Conservation (phyloP, 2,888 invertebrate genomes). For the Ectemnius continuus region DNA sequence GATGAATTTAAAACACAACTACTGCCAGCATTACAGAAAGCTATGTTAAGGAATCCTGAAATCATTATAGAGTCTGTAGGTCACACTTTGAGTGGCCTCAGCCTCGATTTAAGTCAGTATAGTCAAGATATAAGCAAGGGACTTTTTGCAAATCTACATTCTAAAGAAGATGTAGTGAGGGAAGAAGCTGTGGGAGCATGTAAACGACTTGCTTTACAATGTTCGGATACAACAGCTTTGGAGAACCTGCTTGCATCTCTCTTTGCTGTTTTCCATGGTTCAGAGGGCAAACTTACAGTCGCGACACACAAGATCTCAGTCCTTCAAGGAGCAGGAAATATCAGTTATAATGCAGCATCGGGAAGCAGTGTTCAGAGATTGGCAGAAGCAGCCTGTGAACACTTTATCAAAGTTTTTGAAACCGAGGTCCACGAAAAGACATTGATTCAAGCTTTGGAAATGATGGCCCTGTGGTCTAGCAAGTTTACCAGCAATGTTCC, state of each 20-base stretch:
- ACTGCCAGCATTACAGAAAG: conserved; percentile 92
- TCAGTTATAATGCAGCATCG: conserved; percentile 85
- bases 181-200: conserved; percentile 87
- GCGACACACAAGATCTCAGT: conserved; percentile 93
- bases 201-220: conserved; percentile 85
- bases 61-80: conserved; percentile 90
- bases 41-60: conserved; percentile 96
- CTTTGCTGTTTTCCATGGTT: conserved; percentile 91
- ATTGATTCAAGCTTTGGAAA: conserved; percentile 88
- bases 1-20: conserved; percentile 86
- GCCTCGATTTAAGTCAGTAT: conserved; percentile 88
- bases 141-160: conserved; percentile 91
- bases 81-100: conserved; percentile 85
- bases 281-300: conserved; percentile 93
- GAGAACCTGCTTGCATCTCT: conserved; percentile 84
- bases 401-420: conserved; percentile 89
- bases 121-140: conserved; percentile 89
- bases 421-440: conserved; percentile 96
- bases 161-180: conserved; percentile 89
- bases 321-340: conserved; percentile 87
- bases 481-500: conserved; percentile 84
- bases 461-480: conserved; percentile 88
- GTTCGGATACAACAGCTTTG: conserved; percentile 83
- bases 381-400: conserved; percentile 82
- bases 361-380: conserved; percentile 81